Base-by-base conservation (phyloP, 2,113 vertebrate species). In the Platycercus adscitus region DNA sequence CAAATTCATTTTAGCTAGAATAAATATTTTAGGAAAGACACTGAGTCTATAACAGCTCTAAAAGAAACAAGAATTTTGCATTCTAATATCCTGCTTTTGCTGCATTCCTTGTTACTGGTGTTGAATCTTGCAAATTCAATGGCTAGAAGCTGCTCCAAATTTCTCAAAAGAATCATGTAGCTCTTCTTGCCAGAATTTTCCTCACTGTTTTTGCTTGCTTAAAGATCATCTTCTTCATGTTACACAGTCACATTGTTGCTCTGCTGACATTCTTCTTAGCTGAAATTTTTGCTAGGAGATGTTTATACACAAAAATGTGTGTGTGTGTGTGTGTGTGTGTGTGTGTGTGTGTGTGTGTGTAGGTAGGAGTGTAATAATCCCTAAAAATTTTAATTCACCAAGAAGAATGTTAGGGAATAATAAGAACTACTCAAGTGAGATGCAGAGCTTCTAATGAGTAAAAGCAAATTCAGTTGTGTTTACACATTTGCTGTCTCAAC, bases 1-100 rank as follows among this genome's bases (percentile, higher is more conserved):
- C 98, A 99, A 99, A 99, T 98, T 98, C 97, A 98, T 99, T 99
- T 98, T 98, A 95, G 97, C 96, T 96, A 95, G 97, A 98, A 99
- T 98, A 97, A 98, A 99, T 98, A 97, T 97, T 98, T 98, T 97
- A 91, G 93, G 95, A 96, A 88, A 97, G 88, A 98, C 92, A 85
- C 89, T 95, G 93, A 98, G 89, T 96, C 49, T 37, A 63, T 81
- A 96, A 68, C 23, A 94, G 61, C 35, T 97, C 86, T 84, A 75
- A 97, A 96, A 93, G 49, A 89, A 93, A 88, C 20, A 65, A 79
- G 60, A 92, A 65, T 52, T 85, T 94, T 92, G 31, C 13, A 89
- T 95, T 95, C 65, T 86, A 92, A 89, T 91, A 70, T 83, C 86
- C 89, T 86, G 20, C 52, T 93, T 93, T 71, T 89, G 55, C 70